Percentiles rank a stretch among this genome's conserved stretches.
These are phyloP conservation scores for Nasonovia ribisnigri DNA, from an alignment of 2,888 invertebrate genomes.

Conservation along the genomic window DNA sequence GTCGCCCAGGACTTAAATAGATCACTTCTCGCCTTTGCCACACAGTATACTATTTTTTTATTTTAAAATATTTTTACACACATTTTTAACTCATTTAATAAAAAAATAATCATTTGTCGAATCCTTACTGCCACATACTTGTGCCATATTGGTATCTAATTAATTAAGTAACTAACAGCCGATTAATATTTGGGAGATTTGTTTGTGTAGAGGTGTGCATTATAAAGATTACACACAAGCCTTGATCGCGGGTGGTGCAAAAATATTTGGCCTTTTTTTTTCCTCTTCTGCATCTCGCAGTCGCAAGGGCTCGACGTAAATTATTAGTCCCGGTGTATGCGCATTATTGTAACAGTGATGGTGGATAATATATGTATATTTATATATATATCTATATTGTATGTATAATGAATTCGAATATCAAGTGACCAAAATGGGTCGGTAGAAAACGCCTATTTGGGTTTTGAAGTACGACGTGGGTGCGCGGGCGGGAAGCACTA, in stretches of 20 bases:
- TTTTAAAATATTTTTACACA: not conserved
- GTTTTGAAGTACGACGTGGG: slow-evolving; percentile 39
- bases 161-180: not conserved
- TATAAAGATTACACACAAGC: not conserved
- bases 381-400: not conserved
- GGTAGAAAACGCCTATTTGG: slow-evolving; percentile 59
- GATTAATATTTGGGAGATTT: not conserved
- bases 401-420: slow-evolving; percentile 48
- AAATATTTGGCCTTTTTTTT: not conserved
- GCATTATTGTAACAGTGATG: not conserved
- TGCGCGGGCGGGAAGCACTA: not conserved
- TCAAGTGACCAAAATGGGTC: slow-evolving; percentile 60
- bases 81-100: not conserved
- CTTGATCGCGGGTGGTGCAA: not conserved
- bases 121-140: not conserved
- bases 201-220: not conserved
- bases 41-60: too few relatives aligned
- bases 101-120: not conserved
- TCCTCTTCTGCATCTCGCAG: not conserved
- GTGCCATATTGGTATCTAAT: not conserved
- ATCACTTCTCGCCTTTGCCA: too few relatives aligned
- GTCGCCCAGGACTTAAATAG: too few relatives aligned
- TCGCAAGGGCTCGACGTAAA: not conserved
- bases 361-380: not conserved
- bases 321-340: not conserved